phyloP scores from a whole-genome alignment of 2,113 vertebrate genomes.

The Tragelaphus scriptus region DNA sequence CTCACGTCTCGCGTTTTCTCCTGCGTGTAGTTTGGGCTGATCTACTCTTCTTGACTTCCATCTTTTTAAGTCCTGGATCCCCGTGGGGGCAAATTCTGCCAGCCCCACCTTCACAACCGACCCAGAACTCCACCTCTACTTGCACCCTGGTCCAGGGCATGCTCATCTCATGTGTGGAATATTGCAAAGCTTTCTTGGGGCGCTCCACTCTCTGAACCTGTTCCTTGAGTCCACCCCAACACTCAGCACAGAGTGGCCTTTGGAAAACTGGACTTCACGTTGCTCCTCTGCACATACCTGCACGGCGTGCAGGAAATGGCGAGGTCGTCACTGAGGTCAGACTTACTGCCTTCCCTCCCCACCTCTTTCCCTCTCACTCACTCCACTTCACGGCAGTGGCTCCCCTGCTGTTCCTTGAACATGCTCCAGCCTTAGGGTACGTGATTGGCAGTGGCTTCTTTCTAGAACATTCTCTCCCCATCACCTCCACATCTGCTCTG shows the following conservation, averaged over 20 bases:
- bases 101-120: background rate
- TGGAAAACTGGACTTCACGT: background rate
- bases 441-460: background rate
- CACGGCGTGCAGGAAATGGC: accelerated
- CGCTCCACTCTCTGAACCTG: background rate
- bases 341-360: accelerated
- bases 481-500: background rate
- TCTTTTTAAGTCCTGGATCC: background rate
- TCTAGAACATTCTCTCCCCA: background rate
- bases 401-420: background rate
- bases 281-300: background rate
- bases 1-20: background rate
- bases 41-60: background rate
- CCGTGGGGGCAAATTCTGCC: background rate
- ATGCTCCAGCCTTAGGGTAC: background rate
- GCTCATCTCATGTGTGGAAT: background rate
- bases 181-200: background rate
- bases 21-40: background rate
- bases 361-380: background rate
- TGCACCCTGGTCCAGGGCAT: background rate
- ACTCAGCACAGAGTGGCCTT: background rate
- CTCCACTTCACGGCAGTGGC: accelerated
- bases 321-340: too few relatives aligned
- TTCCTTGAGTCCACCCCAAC: background rate
- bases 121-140: background rate